A percentile compares a stretch with the other conserved stretches of the same genome.
Conservation (phyloP, 2,888 invertebrate genomes). For the Leptinotarsa haldemani region DNA sequence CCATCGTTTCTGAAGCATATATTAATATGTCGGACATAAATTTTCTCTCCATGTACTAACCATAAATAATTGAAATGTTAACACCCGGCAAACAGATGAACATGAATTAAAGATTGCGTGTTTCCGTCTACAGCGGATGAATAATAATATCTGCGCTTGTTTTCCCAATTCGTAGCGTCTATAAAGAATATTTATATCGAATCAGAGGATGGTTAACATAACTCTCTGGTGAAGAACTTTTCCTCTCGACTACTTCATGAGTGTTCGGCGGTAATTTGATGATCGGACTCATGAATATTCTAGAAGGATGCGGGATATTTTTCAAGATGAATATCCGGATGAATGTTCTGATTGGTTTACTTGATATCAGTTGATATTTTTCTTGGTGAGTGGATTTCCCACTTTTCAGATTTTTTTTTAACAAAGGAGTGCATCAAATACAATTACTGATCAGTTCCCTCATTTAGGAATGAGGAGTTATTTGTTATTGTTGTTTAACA, state of each 20-base stretch:
- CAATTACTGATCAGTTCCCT: too few relatives aligned
- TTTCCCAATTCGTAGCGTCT: conserved; percentile 13
- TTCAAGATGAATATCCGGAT: background rate
- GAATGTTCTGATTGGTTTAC: too few relatives aligned
- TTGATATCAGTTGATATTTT: too few relatives aligned
- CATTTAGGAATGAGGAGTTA: too few relatives aligned
- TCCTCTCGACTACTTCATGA: conserved; percentile 7
- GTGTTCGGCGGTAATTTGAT: background rate
- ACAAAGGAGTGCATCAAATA: too few relatives aligned
- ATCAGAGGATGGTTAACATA: conserved; percentile 5
- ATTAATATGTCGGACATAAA: conserved; percentile 21
- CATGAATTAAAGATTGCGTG: conserved; percentile 26
- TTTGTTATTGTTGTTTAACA: too few relatives aligned
- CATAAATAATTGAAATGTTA: conserved; percentile 26
- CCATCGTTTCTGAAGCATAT: conserved; percentile 15
- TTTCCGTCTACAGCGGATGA: conserved; percentile 17
- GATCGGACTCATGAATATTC: background rate
- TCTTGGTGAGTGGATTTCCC: too few relatives aligned
- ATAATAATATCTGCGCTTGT: conserved; percentile 15
- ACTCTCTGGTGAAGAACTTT: conserved; percentile 2
- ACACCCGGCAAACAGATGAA: conserved; percentile 24
- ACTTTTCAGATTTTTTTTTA: too few relatives aligned
- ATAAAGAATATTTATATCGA: conserved; percentile 3
- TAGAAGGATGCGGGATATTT: conserved; percentile 3
- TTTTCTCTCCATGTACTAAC: conserved; percentile 18